These are phyloP conservation scores for Tachypleus tridentatus DNA, from an alignment of 1,140 invertebrate genomes.

Conservation along the genomic window DNA sequence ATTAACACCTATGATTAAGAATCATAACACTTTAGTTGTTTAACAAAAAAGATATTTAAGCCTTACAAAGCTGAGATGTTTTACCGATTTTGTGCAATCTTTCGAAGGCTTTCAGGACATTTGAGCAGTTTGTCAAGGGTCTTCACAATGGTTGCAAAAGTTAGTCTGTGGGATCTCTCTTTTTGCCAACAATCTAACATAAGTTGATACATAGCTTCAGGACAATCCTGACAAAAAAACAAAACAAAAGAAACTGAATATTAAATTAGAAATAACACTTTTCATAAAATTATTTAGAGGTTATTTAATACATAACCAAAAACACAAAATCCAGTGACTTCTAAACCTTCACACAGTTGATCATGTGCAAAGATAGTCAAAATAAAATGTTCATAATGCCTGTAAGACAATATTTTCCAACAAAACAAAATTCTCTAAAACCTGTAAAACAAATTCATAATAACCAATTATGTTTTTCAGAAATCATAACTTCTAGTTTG, in stretches of 20 bases:
- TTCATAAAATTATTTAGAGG: too few relatives aligned
- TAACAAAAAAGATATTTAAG: too few relatives aligned
- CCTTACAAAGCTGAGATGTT: slow-evolving; percentile 15
- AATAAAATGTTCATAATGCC: too few relatives aligned
- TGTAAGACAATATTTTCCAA: too few relatives aligned
- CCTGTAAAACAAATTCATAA: too few relatives aligned
- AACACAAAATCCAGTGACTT: too few relatives aligned
- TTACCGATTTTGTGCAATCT: slow-evolving; percentile 75
- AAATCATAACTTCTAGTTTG: not conserved
- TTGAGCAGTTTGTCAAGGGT: slow-evolving; percentile 89
- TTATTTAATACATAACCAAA: too few relatives aligned
- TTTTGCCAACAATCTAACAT: slow-evolving; percentile 99
- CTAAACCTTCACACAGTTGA: too few relatives aligned
- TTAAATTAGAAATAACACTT: too few relatives aligned
- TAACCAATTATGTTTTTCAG: not conserved
- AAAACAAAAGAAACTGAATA: too few relatives aligned
- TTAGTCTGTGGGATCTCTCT: slow-evolving; percentile 87
- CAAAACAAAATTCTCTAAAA: too few relatives aligned
- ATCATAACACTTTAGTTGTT: not conserved
- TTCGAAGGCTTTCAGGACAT: slow-evolving; percentile 74
- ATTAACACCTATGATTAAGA: not conserved
- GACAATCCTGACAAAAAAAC: slow-evolving; percentile 40
- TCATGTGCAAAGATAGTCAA: too few relatives aligned
- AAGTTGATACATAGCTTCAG: slow-evolving; percentile 80
- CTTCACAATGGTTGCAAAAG: slow-evolving; percentile 87